Conservation (phyloP, 2,888 invertebrate genomes). For the Byasa hedistus region DNA sequence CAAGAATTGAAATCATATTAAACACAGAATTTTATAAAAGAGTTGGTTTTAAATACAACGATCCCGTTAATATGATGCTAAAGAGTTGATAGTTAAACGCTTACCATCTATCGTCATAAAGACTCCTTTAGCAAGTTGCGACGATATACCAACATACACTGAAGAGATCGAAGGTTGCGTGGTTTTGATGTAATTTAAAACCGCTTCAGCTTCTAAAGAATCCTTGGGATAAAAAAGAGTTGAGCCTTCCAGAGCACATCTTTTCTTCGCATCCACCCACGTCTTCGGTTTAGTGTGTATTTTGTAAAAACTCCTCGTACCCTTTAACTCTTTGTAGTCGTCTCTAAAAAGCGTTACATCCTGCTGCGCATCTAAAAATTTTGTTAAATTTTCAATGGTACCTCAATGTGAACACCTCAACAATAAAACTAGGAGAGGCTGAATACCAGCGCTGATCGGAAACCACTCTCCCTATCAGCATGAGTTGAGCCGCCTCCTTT, state of each 20-base stretch:
- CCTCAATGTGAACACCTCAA: background rate
- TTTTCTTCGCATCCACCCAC: slow-evolving; percentile 53
- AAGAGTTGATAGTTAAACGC: background rate
- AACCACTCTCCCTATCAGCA: too few relatives aligned
- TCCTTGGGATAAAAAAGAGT: slow-evolving; percentile 56
- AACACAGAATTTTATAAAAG: too few relatives aligned
- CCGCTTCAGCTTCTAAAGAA: slow-evolving; percentile 44
- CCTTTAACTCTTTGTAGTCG: slow-evolving; percentile 56
- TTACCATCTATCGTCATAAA: slow-evolving; percentile 52
- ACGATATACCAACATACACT: slow-evolving; percentile 52
- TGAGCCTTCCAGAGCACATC: slow-evolving; percentile 56
- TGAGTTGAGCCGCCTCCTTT: too few relatives aligned
- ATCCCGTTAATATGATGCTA: too few relatives aligned
- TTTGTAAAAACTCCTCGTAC: slow-evolving; percentile 57
- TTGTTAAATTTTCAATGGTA: background rate
- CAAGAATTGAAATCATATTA: too few relatives aligned
- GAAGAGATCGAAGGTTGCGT: slow-evolving; percentile 40
- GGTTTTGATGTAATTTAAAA: slow-evolving; percentile 43
- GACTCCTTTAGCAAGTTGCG: slow-evolving; percentile 45
- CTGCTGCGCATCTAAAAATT: slow-evolving; percentile 51
- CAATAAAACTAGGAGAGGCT: too few relatives aligned
- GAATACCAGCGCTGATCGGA: too few relatives aligned
- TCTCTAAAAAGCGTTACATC: slow-evolving; percentile 53
- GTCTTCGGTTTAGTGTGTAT: slow-evolving; percentile 50
- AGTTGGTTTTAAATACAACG: too few relatives aligned